phyloP scores from a whole-genome alignment of 2,797 vertebrate genomes.

The Huso huso region DNA sequence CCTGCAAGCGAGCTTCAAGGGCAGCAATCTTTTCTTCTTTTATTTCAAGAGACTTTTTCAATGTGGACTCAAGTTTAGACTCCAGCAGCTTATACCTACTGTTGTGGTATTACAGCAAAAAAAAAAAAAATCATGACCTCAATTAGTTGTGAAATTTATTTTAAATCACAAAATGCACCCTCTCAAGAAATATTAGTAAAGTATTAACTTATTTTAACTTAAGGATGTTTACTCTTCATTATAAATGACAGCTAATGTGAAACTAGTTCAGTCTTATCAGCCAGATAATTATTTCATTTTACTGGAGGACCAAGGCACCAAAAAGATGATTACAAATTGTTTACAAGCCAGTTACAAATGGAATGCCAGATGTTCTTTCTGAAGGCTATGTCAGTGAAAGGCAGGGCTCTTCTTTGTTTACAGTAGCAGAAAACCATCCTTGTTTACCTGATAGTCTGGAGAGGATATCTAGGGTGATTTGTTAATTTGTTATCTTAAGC shows the following conservation, averaged over 20 bases:
- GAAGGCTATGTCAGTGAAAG: background rate
- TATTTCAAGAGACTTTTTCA: constrained; percentile 95
- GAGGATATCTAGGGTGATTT: background rate
- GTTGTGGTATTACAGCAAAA: constrained; percentile 21
- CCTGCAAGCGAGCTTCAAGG: constrained; percentile 91
- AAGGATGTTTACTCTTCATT: no score
- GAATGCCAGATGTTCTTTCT: background rate
- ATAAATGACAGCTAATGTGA: no score
- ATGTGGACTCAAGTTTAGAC: constrained; percentile 86
- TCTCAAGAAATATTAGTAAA: no score
- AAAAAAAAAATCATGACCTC: background rate
- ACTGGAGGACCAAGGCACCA: no score
- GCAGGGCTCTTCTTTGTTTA: background rate
- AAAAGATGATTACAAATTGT: no score
- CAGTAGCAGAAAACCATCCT: no score
- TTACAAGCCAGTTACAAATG: no score
- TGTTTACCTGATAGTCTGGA: background rate
- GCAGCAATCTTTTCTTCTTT: constrained; percentile 97
- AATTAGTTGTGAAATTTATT: background rate
- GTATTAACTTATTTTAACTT: no score
- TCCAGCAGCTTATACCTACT: constrained; percentile 89
- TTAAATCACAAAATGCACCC: no score
- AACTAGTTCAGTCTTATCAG: no score
- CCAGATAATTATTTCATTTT: no score
- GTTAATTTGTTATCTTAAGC: background rate